Evolutionary conservation across 2,113 vertebrate species (phyloP).

Genomic region (Triplophysa dalaica): DNA sequence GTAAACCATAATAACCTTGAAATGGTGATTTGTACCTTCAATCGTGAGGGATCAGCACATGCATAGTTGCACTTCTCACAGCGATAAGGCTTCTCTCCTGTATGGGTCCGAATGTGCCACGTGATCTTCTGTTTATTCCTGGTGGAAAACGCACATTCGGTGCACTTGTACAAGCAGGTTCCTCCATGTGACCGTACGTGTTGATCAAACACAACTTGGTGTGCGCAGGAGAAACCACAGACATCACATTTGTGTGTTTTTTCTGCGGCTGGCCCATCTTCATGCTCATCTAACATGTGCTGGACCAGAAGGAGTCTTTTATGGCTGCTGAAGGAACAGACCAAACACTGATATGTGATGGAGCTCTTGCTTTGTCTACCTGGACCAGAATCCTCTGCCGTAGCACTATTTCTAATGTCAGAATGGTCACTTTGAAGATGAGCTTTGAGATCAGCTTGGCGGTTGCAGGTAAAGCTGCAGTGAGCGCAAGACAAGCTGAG

Average conservation of each 20-base stretch:
- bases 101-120: conserved; percentile 95
- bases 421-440: conserved; percentile 82
- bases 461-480: conserved; percentile 79
- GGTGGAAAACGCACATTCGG: conserved; percentile 88
- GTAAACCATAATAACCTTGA: too few relatives aligned
- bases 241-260: conserved; percentile 80
- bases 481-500: conserved; percentile 69
- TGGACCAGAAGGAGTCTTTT: conserved; percentile 79
- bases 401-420: conserved; percentile 44
- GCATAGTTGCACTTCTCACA: conserved; percentile 89
- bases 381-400: conserved; percentile 74
- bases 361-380: conserved; percentile 78
- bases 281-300: conserved; percentile 84
- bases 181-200: conserved; percentile 91
- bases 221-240: conserved; percentile 83
- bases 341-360: conserved; percentile 81
- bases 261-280: conserved; percentile 68
- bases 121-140: conserved; percentile 96
- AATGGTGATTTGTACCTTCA: conserved; percentile 79
- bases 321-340: conserved; percentile 83
- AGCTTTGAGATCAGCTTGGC: conserved; percentile 73
- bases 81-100: conserved; percentile 92
- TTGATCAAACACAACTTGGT: conserved; percentile 90
- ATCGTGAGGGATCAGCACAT: conserved; percentile 88
- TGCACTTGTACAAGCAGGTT: conserved; percentile 89